Conservation (phyloP, 2,113 vertebrate genomes). For the Hippocampus mohnikei region DNA sequence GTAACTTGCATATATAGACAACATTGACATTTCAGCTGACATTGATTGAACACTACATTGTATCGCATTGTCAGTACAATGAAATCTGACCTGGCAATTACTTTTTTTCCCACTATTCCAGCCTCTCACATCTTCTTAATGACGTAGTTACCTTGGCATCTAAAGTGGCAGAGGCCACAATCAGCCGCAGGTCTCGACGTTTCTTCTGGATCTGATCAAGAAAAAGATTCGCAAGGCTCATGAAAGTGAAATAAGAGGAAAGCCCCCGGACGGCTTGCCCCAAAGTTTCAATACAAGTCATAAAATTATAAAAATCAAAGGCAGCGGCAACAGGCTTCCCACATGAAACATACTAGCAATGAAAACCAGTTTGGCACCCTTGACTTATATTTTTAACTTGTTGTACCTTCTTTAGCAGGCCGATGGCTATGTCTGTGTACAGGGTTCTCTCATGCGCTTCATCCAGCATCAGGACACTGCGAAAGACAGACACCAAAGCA, state of each 20-base stretch:
- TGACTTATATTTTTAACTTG: background rate
- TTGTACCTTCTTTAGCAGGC: slow-evolving; percentile 92
- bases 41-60: slow-evolving; percentile 9
- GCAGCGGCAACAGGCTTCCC: background rate
- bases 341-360: background rate
- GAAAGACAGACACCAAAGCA: slow-evolving; percentile 16
- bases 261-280: background rate
- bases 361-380: background rate
- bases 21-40: slow-evolving; percentile 39
- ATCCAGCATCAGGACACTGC: slow-evolving; percentile 91
- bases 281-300: background rate
- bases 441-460: slow-evolving; percentile 96
- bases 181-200: slow-evolving; percentile 87
- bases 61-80: slow-evolving; percentile 39
- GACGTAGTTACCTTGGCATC: slow-evolving; percentile 87
- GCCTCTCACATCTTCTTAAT: slow-evolving; percentile 54
- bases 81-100: slow-evolving; percentile 37
- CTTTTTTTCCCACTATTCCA: slow-evolving; percentile 27
- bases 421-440: slow-evolving; percentile 95
- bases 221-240: background rate
- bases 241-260: background rate
- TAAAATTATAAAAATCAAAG: background rate
- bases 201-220: slow-evolving; percentile 90
- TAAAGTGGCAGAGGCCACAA: slow-evolving; percentile 95
- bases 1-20: slow-evolving; percentile 10